Base-by-base conservation (phyloP, 2,888 invertebrate species). In the Diogma glabrata region DNA sequence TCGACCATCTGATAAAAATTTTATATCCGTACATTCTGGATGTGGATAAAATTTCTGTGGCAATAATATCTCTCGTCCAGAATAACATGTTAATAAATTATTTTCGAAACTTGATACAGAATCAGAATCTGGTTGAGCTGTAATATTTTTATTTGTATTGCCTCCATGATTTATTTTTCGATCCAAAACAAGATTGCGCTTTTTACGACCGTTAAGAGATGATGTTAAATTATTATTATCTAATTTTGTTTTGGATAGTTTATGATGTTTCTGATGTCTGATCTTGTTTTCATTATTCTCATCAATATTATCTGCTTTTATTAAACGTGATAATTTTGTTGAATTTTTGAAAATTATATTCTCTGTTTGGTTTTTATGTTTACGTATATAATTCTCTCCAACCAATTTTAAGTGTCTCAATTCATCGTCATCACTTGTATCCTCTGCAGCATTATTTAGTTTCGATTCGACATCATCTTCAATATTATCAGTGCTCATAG, bases 81-180 rank as follows among this genome's bases (percentile, higher is more conserved):
- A 79, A 60, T 86, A 89, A 63, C 89, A 90, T 47, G 78, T 77
- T 52, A 85, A 71, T 26, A 90, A 70, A 54, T 78, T 82, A 51
- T 79, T 84, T 70, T 89, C 89, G 66, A 89, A 89, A 66, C 88
- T 88, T 0, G 88, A 88, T 6, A 84, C 84, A 51, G 82, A 82
- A 53, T 77, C 74, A 16, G 58, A 57, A 30, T 19, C 14, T 3
- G 20, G 6, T 5, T 69, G 65, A 33, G 71, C 65, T 1, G 78
- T 75, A 49, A 69, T 70, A 60, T 85, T 83, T 52, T 63, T 62
- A 16, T 67, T 60, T 1, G 69, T 70, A 67, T 85, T 87, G 5
- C 87, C 87, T 4, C 87, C 87, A 62, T 87, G 87, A 57, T 79
- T 78, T 10, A 86, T 81, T 48, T 83, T 84, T 24, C 81, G 77